phyloP scores from a whole-genome alignment of 2,888 invertebrate species.

The Acronicta alni region DNA sequence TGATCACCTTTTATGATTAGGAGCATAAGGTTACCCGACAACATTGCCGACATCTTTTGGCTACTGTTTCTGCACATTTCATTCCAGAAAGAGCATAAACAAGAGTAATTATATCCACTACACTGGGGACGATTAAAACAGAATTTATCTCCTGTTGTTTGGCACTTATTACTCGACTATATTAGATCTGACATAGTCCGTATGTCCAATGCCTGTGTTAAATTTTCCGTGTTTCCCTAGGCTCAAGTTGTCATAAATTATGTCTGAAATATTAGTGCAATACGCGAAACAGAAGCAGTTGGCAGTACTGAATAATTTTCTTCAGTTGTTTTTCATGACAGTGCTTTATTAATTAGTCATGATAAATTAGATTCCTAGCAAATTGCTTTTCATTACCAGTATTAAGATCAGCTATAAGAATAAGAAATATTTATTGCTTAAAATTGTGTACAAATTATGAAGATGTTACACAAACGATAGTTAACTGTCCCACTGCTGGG shows the following conservation, averaged over 20 bases:
- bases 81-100: too few species aligned
- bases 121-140: not conserved
- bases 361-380: constrained; percentile 10
- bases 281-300: constrained; percentile 17
- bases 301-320: constrained; percentile 12
- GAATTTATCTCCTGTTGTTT: constrained; percentile 10
- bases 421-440: not conserved
- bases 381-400: constrained; percentile 11
- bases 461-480: too few species aligned
- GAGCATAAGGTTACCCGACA: too few species aligned
- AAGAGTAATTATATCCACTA: constrained; percentile 3
- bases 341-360: constrained; percentile 24
- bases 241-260: constrained; percentile 34
- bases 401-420: too few species aligned
- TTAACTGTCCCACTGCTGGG: too few species aligned
- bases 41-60: too few species aligned
- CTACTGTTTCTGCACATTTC: too few species aligned
- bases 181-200: constrained; percentile 13
- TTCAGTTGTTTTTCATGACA: constrained; percentile 15
- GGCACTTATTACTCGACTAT: constrained; percentile 5
- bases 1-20: too few species aligned
- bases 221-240: constrained; percentile 29
- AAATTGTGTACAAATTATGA: too few species aligned
- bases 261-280: constrained; percentile 33
- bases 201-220: constrained; percentile 9